These are phyloP conservation scores for Leptopilina myrica DNA, from an alignment of 2,888 invertebrate genomes.

Conservation along the genomic window DNA sequence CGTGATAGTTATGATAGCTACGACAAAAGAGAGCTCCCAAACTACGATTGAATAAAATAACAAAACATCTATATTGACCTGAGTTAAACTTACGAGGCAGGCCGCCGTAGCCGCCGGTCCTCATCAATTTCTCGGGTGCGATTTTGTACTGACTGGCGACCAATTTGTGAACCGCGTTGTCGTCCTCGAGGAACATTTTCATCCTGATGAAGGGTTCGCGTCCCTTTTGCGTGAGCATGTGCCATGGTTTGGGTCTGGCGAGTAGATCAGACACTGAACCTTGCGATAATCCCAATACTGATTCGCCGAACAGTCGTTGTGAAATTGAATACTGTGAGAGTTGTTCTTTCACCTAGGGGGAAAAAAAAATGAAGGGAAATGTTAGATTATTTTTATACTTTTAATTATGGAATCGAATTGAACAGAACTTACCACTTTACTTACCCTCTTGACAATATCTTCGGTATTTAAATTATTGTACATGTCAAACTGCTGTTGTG, in stretches of 20 bases:
- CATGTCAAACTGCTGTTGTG: conserved; percentile 98
- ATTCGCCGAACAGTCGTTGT: conserved; percentile 98
- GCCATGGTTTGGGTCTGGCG: conserved; percentile 99
- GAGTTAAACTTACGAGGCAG: conserved; percentile 84
- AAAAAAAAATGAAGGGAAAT: conserved; percentile 50
- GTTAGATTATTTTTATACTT: conserved; percentile 45
- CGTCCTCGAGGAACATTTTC: conserved; percentile 98
- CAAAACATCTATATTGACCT: conserved; percentile 77
- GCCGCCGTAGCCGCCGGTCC: conserved; percentile 95
- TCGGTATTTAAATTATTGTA: conserved; percentile 99
- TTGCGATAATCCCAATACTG: conserved; percentile 96
- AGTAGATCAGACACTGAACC: conserved; percentile 98
- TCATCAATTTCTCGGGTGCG: conserved; percentile 97
- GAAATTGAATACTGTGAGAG: conserved; percentile 97
- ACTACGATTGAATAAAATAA: conserved; percentile 68
- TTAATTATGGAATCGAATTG: background rate
- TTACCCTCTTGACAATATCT: conserved; percentile 94
- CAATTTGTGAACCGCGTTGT: conserved; percentile 95
- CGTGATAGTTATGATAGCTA: too few relatives aligned
- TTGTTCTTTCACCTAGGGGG: conserved; percentile 89
- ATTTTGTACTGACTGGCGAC: conserved; percentile 99
- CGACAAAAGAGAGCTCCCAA: conserved; percentile 59
- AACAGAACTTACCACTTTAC: conserved; percentile 49
- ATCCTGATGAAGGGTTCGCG: conserved; percentile 97
- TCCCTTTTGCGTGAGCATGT: conserved; percentile 98